phyloP scores from a whole-genome alignment of 2,888 invertebrate genomes.

The Drosophila anomelani region DNA sequence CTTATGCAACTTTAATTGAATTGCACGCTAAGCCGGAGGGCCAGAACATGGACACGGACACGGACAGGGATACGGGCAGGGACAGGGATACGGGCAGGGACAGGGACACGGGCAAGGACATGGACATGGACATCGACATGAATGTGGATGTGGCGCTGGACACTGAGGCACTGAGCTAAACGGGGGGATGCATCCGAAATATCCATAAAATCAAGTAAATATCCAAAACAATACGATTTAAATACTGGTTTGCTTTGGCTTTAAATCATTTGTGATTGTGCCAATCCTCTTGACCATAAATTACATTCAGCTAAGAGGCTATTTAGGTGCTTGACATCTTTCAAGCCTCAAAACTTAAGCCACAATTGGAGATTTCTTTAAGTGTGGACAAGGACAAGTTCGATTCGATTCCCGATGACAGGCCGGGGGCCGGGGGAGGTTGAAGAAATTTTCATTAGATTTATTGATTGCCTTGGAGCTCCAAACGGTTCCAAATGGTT shows the following conservation, averaged over 20 bases:
- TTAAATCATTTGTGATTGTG: not conserved
- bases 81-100: constrained; percentile 15
- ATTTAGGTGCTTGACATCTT: not conserved
- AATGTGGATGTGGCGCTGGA: not conserved
- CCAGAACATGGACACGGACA: constrained; percentile 23
- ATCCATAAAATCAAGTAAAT: not conserved
- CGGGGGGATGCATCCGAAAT: not conserved
- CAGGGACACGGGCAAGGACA: constrained; percentile 15
- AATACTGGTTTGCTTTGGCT: not conserved
- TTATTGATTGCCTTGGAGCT: constrained; percentile 39
- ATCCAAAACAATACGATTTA: not conserved
- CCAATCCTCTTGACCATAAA: constrained; percentile 18
- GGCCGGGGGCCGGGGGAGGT: not conserved
- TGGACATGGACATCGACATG: not conserved
- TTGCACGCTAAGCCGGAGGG: constrained; percentile 69
- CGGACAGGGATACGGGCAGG: not conserved
- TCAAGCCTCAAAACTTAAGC: constrained; percentile 3
- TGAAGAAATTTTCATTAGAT: constrained; percentile 47
- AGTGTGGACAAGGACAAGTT: constrained; percentile 16
- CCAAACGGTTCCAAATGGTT: not conserved
- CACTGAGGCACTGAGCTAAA: not conserved
- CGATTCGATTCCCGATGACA: constrained; percentile 26
- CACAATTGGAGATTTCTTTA: constrained; percentile 2
- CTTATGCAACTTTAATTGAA: constrained; percentile 78
- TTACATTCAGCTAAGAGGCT: constrained; percentile 4